Evolutionary conservation across 1,140 invertebrate genomes (phyloP), one percentile per base, ranked within the genome.

Genomic region (Drosophila bifasciata): DNA sequence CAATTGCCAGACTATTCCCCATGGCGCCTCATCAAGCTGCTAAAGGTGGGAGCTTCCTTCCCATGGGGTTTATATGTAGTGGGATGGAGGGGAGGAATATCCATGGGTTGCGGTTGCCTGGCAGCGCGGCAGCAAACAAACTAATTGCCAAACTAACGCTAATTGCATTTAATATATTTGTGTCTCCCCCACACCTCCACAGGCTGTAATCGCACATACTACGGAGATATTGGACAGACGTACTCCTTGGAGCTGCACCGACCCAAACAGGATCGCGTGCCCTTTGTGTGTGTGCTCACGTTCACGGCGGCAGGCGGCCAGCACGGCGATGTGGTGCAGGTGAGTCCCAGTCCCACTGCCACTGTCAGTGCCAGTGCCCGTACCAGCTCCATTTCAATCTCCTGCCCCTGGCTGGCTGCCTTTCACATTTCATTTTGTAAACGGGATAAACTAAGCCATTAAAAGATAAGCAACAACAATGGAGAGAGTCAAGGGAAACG

Each of bases 171-270:
- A 59, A 64, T 64, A 23, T 46, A 57, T 63, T 56, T 28, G 17
- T 53, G 32, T 17, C 32, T 36, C 7, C 40, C 19, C 21, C 17
- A 19, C 40, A 11, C 19, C 57, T 11, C 21, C n/a, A 17, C 94
- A 97, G 96, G 95, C 52, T 97, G 96, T 92, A 97, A 97, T 92
- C 94, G 94, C 89, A 97, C 96, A 4, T 97, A 97, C 89, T 96
- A 95, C 66, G 96, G 96, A 1, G 95, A 97, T 79, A 94, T 96
- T 39, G 96, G 96, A 4, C 94, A 95, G 76, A 97, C 96, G 1
- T 97, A 97, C 89, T 94, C 96, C 63, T 74, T 97, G 91, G 96
- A 97, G 91, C 92, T 97, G 21, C 96, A 96, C 91, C 93, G 96
- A 72, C 96, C 96, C 13, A 94, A 96, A 72, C 95, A 96, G 91